Percentiles rank a stretch among this genome's conserved stretches.
These are phyloP conservation scores for Xanthia icteritia DNA, from an alignment of 2,888 invertebrate species.

Conservation along the genomic window DNA sequence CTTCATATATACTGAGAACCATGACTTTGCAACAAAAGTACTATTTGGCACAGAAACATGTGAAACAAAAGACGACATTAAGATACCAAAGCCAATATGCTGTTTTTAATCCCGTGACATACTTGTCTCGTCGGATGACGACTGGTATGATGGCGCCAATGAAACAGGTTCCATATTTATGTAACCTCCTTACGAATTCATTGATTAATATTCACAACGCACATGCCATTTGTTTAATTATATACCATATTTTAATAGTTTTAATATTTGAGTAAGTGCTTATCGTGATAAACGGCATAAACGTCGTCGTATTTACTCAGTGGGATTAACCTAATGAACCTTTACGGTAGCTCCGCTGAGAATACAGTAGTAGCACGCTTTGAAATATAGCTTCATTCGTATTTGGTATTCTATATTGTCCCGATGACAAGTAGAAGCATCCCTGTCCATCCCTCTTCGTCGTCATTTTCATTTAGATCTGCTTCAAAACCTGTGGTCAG, in stretches of 20 bases:
- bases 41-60: slow-evolving; percentile 20
- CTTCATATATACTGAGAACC: slow-evolving; percentile 11
- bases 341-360: slow-evolving; percentile 4
- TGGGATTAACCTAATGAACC: slow-evolving; percentile 43
- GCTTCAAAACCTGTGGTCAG: background rate
- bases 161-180: slow-evolving; percentile 55
- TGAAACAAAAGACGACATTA: slow-evolving; percentile 32
- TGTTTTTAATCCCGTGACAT: slow-evolving; percentile 42
- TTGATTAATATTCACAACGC: slow-evolving; percentile 55
- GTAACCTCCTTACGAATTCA: slow-evolving; percentile 51
- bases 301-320: slow-evolving; percentile 30
- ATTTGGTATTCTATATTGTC: background rate
- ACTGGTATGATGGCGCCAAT: slow-evolving; percentile 55
- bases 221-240: slow-evolving; percentile 48
- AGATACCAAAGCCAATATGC: slow-evolving; percentile 17
- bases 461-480: background rate
- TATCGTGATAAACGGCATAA: slow-evolving; percentile 27
- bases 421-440: background rate
- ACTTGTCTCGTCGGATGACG: slow-evolving; percentile 39
- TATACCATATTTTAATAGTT: slow-evolving; percentile 35
- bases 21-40: slow-evolving; percentile 27
- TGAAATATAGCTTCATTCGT: slow-evolving; percentile 20
- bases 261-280: slow-evolving; percentile 36
- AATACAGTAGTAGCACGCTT: background rate
- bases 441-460: background rate